These are phyloP conservation scores for Thunnus albacares DNA, from an alignment of 2,797 vertebrate species.

Conservation along the genomic window DNA sequence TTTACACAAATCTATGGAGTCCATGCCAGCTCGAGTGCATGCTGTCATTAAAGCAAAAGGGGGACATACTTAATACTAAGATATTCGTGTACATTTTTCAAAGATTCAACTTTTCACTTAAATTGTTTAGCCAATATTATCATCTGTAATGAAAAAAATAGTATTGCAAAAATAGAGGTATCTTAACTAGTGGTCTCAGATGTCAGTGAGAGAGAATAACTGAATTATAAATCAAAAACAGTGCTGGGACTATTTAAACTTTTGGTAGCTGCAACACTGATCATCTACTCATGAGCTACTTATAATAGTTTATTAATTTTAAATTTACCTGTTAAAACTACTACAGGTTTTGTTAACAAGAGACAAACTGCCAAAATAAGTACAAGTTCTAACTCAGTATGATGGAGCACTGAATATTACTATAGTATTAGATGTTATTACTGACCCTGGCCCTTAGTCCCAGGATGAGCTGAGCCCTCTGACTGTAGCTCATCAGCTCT, in stretches of 20 bases:
- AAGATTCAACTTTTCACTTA: too few relatives aligned
- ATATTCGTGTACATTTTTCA: background rate
- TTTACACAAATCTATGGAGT: too few relatives aligned
- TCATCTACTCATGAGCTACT: background rate
- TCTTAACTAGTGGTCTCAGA: too few relatives aligned
- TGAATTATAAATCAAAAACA: too few relatives aligned
- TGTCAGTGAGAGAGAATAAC: too few relatives aligned
- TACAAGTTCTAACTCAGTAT: background rate
- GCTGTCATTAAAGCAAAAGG: background rate
- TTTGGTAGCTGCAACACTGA: background rate
- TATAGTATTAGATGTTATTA: constrained; percentile 9
- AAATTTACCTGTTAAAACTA: background rate
- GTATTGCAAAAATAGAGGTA: too few relatives aligned
- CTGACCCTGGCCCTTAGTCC: constrained; percentile 88
- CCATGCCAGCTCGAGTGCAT: background rate
- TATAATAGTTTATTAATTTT: background rate
- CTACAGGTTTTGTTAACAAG: background rate
- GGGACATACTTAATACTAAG: background rate
- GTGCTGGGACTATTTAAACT: too few relatives aligned
- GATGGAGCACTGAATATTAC: background rate
- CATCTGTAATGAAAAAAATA: too few relatives aligned
- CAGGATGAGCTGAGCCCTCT: constrained; percentile 87
- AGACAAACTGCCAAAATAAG: background rate
- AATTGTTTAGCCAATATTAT: too few relatives aligned
- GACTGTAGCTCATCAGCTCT: constrained; percentile 87